Conservation (phyloP, 1,140 invertebrate genomes). For the Linepithema humile region DNA sequence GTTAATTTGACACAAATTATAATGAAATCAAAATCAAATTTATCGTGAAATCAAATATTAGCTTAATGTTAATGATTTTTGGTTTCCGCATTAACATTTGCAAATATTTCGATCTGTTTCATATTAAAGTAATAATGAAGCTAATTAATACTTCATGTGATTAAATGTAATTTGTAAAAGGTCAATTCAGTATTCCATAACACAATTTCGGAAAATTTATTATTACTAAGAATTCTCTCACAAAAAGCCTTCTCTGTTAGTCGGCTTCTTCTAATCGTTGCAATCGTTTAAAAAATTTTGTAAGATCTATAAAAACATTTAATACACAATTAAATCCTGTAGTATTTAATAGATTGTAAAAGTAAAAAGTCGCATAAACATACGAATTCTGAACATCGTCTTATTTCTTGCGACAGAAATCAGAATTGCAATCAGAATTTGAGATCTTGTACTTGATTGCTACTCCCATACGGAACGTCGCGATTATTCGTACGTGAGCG, state of each 20-base stretch:
- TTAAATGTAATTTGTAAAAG: neutral
- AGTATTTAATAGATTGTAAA: neutral
- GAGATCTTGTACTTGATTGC: neutral
- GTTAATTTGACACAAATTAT: neutral
- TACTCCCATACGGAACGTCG: neutral
- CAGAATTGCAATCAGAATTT: neutral
- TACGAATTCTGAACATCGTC: neutral
- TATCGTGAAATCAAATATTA: constrained; percentile 23
- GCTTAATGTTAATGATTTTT: constrained; percentile 7
- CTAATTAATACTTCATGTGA: neutral
- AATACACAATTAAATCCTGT: neutral
- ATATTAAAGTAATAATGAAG: neutral
- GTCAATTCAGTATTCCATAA: neutral
- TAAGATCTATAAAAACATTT: neutral
- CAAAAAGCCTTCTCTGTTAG: neutral
- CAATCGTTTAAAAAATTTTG: neutral
- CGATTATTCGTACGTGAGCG: constrained; percentile 13
- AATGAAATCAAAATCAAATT: neutral
- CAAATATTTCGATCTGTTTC: neutral
- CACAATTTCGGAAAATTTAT: neutral
- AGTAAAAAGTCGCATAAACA: neutral
- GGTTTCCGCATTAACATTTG: constrained; percentile 11
- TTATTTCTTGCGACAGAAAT: constrained; percentile 9
- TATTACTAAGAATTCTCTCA: neutral
- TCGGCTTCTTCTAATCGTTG: neutral